A percentile compares a stretch with the other conserved stretches of the same genome.
These are phyloP conservation scores for Shinisaurus crocodilurus DNA, from an alignment of 2,113 vertebrate species.

Conservation along the genomic window DNA sequence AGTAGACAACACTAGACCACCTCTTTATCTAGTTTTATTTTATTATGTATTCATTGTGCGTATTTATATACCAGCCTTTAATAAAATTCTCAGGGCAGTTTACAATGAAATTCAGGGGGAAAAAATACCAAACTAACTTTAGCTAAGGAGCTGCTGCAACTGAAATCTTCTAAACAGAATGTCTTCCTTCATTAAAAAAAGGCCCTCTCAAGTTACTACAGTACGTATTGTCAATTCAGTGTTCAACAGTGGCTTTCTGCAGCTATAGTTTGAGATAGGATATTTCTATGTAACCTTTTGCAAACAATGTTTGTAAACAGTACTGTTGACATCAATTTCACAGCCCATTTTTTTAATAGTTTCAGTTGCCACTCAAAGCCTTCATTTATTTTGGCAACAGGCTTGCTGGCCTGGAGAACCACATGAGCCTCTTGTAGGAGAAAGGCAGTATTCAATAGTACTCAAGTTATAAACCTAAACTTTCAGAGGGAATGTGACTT, in stretches of 20 bases:
- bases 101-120: background rate
- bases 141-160: background rate
- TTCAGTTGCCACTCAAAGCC: conserved; percentile 88
- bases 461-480: background rate
- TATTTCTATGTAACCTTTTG: conserved; percentile 84
- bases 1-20: background rate
- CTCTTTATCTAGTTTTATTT: background rate
- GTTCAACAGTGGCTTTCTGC: background rate
- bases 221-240: background rate
- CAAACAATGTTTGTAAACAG: conserved; percentile 88
- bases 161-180: background rate
- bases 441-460: background rate
- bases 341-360: conserved; percentile 86
- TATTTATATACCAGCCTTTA: background rate
- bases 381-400: conserved; percentile 82
- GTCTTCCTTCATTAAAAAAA: too few relatives aligned
- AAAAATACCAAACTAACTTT: background rate
- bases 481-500: background rate
- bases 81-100: background rate
- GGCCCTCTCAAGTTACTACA: background rate
- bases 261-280: conserved; percentile 59
- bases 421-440: background rate
- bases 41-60: background rate
- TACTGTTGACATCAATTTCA: conserved; percentile 80
- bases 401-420: background rate